Percentiles rank a stretch among this genome's conserved stretches.
Evolutionary conservation across 2,888 invertebrate genomes (phyloP).

Genomic region (Torymus aiolomorphi): DNA sequence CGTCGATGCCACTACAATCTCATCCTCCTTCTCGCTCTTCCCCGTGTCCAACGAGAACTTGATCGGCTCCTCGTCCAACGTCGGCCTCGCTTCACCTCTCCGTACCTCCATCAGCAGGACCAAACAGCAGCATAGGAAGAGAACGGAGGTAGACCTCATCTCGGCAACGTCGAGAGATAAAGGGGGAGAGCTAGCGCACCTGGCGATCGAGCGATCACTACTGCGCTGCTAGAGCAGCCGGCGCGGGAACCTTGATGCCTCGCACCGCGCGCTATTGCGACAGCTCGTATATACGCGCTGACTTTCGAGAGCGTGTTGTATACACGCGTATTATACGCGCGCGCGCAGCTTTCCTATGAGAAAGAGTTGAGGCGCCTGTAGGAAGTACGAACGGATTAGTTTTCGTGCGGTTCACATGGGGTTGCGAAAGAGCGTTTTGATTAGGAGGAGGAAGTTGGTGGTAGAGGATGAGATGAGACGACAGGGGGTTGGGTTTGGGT

Average conservation of each 20-base stretch:
- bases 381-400: too few relatives aligned
- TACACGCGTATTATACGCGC: too few relatives aligned
- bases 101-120: background rate
- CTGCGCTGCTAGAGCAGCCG: background rate
- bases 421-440: too few relatives aligned
- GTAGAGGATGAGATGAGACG: too few relatives aligned
- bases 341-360: background rate
- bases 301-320: too few relatives aligned
- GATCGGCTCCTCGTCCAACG: constrained; percentile 39
- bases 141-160: background rate
- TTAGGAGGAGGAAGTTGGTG: too few relatives aligned
- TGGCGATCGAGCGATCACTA: constrained; percentile 32
- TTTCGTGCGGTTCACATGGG: too few relatives aligned
- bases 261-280: background rate
- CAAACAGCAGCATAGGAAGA: background rate
- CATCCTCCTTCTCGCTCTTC: background rate
- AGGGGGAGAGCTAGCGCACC: too few relatives aligned
- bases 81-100: constrained; percentile 15
- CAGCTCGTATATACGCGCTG: background rate
- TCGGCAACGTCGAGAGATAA: too few relatives aligned
- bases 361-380: too few relatives aligned
- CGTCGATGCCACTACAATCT: background rate
- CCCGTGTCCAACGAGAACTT: constrained; percentile 40
- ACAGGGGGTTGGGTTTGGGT: too few relatives aligned
- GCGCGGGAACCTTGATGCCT: too few relatives aligned